A percentile compares a stretch with the other conserved stretches of the same genome.
Conservation (phyloP, 1,140 invertebrate genomes). For the Tetragnatha versicolor region DNA sequence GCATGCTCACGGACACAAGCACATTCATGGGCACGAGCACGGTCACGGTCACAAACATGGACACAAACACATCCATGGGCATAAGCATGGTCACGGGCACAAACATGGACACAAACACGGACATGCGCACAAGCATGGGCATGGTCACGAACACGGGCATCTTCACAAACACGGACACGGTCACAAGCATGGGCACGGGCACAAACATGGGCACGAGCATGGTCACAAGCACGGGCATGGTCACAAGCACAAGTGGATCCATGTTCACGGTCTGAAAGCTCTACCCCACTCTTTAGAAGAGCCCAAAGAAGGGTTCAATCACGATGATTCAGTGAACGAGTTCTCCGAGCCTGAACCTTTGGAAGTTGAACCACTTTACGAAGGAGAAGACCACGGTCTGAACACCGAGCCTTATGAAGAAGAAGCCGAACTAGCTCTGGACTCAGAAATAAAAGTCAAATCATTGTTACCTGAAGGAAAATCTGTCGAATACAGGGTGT, state of each 20-base stretch:
- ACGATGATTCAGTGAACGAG: neutral
- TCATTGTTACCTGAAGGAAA: neutral
- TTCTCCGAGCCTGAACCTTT: neutral
- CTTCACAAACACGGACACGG: slow-evolving; percentile 29
- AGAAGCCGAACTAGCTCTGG: neutral
- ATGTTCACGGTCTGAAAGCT: neutral
- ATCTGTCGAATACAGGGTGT: slow-evolving; percentile 17
- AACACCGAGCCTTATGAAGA: neutral
- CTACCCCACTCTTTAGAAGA: slow-evolving; percentile 15
- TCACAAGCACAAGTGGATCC: slow-evolving; percentile 31
- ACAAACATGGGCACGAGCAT: slow-evolving; percentile 36
- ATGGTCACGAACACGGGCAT: slow-evolving; percentile 26
- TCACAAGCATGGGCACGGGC: slow-evolving; percentile 31
- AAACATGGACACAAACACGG: slow-evolving; percentile 23
- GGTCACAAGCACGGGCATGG: slow-evolving; percentile 35
- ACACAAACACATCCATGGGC: slow-evolving; percentile 6
- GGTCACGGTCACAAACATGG: slow-evolving; percentile 35
- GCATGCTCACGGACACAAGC: slow-evolving; percentile 35
- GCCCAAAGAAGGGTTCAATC: neutral
- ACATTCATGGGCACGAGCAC: slow-evolving; percentile 30
- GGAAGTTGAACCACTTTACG: neutral
- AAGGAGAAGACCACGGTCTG: neutral
- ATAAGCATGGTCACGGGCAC: slow-evolving; percentile 33
- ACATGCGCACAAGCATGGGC: slow-evolving; percentile 28
- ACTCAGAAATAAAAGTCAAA: slow-evolving; percentile 15